These are phyloP conservation scores for Anthopleura xanthogrammica DNA, from an alignment of 92 coral and sea anemone species.

Conservation along the genomic window DNA sequence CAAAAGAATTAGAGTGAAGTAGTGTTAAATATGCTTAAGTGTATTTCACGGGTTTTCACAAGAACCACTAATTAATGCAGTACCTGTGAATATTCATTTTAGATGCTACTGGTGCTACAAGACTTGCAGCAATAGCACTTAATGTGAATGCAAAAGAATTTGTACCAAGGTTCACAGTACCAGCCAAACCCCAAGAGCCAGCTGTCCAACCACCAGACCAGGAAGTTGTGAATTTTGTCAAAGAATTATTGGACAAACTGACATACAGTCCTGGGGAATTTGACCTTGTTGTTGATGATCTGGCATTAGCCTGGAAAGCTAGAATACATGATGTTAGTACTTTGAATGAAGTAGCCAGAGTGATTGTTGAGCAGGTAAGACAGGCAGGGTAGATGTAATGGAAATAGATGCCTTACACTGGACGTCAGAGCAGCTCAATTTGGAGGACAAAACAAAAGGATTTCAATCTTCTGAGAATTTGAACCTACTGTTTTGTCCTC, in stretches of 20 bases:
- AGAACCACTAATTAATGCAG: no score
- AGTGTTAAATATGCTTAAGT: no score
- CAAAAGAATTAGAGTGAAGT: no score
- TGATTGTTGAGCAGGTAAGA: conserved; percentile 38
- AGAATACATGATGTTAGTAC: conserved; percentile 35
- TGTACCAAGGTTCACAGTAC: conserved; percentile 45
- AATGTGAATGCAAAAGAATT: conserved; percentile 52
- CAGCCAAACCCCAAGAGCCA: conserved; percentile 8
- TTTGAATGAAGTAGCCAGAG: conserved; percentile 40
- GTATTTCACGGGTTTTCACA: no score
- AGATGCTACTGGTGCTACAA: neutral
- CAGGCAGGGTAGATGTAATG: no score
- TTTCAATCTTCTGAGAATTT: no score
- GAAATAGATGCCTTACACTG: no score
- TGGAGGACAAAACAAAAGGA: no score
- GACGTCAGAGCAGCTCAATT: no score
- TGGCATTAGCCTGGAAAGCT: conserved; percentile 50
- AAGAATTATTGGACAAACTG: conserved; percentile 50
- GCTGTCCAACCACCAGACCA: conserved; percentile 33
- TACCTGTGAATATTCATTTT: neutral
- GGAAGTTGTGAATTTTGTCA: conserved; percentile 52
- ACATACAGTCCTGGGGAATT: conserved; percentile 60
- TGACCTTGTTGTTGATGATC: conserved; percentile 24
- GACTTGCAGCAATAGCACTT: neutral
- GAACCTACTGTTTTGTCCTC: no score